Evolutionary conservation across 1,140 invertebrate genomes (phyloP), one percentile per base, ranked within the genome.

Genomic region (Apis florea): DNA sequence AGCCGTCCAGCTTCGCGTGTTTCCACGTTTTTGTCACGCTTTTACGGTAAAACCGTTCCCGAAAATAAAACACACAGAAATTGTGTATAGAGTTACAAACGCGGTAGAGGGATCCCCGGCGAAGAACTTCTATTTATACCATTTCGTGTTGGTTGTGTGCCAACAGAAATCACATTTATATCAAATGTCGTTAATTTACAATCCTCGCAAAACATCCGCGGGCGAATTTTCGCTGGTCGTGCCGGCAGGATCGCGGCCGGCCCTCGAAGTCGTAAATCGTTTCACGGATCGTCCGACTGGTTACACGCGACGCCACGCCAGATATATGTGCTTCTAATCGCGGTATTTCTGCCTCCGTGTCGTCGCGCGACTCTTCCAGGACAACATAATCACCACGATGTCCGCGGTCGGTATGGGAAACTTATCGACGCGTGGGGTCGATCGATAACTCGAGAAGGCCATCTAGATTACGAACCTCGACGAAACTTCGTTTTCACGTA

Each of bases 391-490:
- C 81, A 24, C 53, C 24, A 53, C 63, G 17, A 86, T 72, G 31
- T 77, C n/a, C 54, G 67, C 54, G 64, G 51, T 31, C 58, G 54
- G 63, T 75, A 70, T 31, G 8, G 69, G 40, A 71, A 84, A 64
- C 40, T 78, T 78, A 72, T 84, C 69, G 72, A 58, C 40, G 54
- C 49, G 31, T 26, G 54, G 10, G 40, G 51, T 17, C 12, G 85
- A 84, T 87, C 78, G 78, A 87, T 87, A 85, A 75, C 75, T 71
- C n/a, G 58, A 47, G 64, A 83, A 70, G 78, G 59, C 56, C 59
- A 64, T 73, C 64, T 40, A 40, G 21, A 59, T 56, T 49, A n/a
- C n/a, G 40, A 24, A 51, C 73, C 70, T 53, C 54, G 67, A 40
- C 40, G 40, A 47, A 47, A 72, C 51, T 66, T 80, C 54, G 47